These are phyloP conservation scores for Pectinophora gossypiella DNA, from an alignment of 1,140 invertebrate genomes.

Conservation along the genomic window DNA sequence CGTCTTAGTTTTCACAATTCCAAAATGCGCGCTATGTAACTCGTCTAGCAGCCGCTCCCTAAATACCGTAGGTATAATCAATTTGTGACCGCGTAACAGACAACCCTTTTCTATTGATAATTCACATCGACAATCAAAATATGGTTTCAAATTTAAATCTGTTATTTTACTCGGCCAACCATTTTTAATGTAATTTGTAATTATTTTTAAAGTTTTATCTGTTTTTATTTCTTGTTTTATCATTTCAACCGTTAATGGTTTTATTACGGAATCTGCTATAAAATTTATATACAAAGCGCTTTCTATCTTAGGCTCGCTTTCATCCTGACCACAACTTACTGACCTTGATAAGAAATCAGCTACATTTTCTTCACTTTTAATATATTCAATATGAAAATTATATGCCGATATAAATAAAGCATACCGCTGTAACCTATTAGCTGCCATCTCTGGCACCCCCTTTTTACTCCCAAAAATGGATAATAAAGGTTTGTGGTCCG, in stretches of 20 bases:
- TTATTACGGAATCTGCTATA: not conserved
- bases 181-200: not conserved
- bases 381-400: conserved; percentile 39
- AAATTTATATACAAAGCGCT: conserved; percentile 1
- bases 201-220: not conserved
- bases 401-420: too few species aligned
- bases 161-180: too few species aligned
- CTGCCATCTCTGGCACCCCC: too few species aligned
- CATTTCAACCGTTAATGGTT: not conserved
- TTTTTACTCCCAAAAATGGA: too few species aligned
- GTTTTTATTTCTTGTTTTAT: not conserved
- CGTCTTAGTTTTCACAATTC: conserved; percentile 33
- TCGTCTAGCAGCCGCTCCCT: conserved; percentile 20
- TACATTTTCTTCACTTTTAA: conserved; percentile 26
- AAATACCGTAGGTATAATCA: conserved; percentile 23
- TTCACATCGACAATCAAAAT: not conserved
- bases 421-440: too few species aligned
- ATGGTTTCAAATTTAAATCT: not conserved
- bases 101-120: not conserved
- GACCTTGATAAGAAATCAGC: too few species aligned
- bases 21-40: conserved; percentile 22
- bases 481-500: too few species aligned
- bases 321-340: too few species aligned
- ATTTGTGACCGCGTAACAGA: not conserved
- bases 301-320: not conserved